Base-by-base conservation (phyloP, 2,888 invertebrate species). In the Nudaria mundana region DNA sequence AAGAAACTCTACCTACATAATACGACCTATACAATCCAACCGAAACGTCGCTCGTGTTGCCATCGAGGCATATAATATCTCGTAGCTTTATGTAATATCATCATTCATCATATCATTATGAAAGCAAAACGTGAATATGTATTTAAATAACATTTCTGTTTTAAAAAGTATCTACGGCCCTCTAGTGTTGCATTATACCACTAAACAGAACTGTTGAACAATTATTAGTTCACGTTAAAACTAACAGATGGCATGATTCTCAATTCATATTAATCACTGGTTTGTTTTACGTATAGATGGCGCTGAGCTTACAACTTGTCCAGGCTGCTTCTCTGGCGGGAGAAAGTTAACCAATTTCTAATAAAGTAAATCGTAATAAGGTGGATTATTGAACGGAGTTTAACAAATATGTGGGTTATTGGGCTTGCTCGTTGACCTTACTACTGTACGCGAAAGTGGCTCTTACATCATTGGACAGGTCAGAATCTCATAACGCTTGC, bases 391-490 rank as follows among this genome's bases (percentile, higher is more conserved):
- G 69, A 55, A 55, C 52, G 49, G 45, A 49, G 40, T 55, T 45
- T 56, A 47, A 44, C 37, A 55, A 39, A 46, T 65, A 84, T 81
- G 70, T 83, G 69, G 85, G 86, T 86, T 82, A 84, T 69, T 74
- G 67, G 76, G 75, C 72, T 66, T 71, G 67, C 64, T 56, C 64
- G 63, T 69, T 74, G 73, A 71, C 76, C 75, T 74, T 68, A 71
- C 58, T 38, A 56, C 52, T 63, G 49, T 71, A 73, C 72, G 82
- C 74, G 83, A 86, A 86, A 85, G 85, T 80, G 66, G 74, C 70
- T 79, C 79, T 86, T 86, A 76, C 86, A 57, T 86, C 85, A 86
- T 56, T 48, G 57, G 52, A 59, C 76, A 63, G 76, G 81, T 78
- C 77, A 73, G 62, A 62, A 63, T 74, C 77, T 78, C 79, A 76